Conservation (phyloP, 2,113 vertebrate genomes). For the Oreocharis arfaki region DNA sequence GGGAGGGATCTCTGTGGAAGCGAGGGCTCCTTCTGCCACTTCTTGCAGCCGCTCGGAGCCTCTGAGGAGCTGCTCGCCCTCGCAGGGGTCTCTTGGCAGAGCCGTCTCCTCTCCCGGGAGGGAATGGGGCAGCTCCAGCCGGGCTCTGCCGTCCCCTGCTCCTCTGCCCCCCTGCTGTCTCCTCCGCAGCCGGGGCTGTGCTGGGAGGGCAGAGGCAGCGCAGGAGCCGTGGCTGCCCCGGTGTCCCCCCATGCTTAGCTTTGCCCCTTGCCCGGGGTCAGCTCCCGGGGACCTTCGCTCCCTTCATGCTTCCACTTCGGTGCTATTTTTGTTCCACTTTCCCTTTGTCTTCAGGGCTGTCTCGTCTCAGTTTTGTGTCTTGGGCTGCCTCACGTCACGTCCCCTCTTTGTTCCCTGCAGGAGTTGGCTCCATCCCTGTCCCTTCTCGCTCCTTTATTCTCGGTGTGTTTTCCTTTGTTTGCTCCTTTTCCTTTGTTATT, state of each 20-base stretch:
- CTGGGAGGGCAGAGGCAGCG: not conserved
- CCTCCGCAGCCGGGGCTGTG: accelerated
- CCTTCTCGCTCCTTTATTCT: not conserved
- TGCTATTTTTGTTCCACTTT: not conserved
- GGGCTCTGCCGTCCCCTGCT: not conserved
- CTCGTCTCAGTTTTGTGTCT: not conserved
- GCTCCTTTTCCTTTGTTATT: not conserved
- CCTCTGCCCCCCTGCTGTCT: not conserved
- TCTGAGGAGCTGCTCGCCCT: accelerated
- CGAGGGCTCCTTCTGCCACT: not conserved
- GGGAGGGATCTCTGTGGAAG: accelerated
- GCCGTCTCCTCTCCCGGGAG: not conserved
- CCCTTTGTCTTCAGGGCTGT: not conserved
- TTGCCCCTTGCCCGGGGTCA: accelerated
- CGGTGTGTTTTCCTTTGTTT: not conserved
- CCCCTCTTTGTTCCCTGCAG: not conserved
- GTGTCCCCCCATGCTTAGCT: accelerated
- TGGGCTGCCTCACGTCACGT: not conserved
- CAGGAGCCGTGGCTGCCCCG: accelerated
- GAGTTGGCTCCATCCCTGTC: not conserved
- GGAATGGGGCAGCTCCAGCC: not conserved
- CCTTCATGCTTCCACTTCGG: not conserved
- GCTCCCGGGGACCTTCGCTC: not conserved
- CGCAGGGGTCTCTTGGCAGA: not conserved
- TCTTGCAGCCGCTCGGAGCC: accelerated